Evolutionary conservation across 2,113 vertebrate genomes (phyloP), one percentile per base, ranked within the genome.

Genomic region (Dolichallabes microphthalmus): DNA sequence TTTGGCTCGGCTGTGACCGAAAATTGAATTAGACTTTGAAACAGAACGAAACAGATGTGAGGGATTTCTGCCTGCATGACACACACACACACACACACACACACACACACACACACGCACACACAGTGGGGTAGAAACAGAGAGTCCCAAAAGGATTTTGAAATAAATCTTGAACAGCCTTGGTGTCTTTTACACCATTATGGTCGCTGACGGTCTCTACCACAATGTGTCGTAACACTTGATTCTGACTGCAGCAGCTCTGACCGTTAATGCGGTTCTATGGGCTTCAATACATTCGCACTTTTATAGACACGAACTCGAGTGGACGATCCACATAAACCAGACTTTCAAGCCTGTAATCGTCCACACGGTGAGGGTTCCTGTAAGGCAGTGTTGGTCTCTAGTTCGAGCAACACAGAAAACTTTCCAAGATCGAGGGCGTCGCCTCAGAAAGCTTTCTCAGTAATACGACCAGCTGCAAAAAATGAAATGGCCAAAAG

Each of bases 11-110:
- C 19, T 79, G 39, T 22, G 53, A 69, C 17, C 64, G n/a, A 60
- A 79, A 64, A 77, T 53, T 84, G 22, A 75, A 55, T 75, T 17
- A 53, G n/a, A 60, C 6, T 7, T 30, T 2, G 12, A 69, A 50
- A 63, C 15, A 69, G 83, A 71, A 12, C 58, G 2, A 81, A 84
- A 60, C 82, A 82, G 83, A 87, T 87, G 61, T 61, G 53, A 68
- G 60, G 66, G 27, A 63, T 61, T 78, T 78, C 57, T 82, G 57
- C 57, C 22, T 39, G 39, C 35, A 83, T 32, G 7, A 60, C 20
- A 30, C 32, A 60, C 20, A 30, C 52, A 45, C 45, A 45, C 39
- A 39, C 39, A 39, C 35, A 39, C 35, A 4, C 35, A 39, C 39
- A 39, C 4, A 39, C 39, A 3, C 39, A 39, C 35, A 35, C 35